Base-by-base conservation (phyloP, 1,140 invertebrate species). In the Bombus waltoni region DNA sequence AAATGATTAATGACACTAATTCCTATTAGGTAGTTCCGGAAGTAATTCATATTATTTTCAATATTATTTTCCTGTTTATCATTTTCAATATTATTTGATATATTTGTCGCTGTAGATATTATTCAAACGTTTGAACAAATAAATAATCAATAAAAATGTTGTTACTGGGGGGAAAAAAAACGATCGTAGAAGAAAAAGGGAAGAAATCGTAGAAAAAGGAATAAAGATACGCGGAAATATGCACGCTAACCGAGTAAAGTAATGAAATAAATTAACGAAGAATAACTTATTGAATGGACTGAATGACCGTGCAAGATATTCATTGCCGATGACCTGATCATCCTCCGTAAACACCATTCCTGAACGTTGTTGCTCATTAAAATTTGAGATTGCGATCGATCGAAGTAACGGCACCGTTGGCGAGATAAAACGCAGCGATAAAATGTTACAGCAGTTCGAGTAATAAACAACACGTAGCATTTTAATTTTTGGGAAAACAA, bases 351-450 rank as follows among this genome's bases (percentile, higher is more conserved):
- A 83, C 2, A 57, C 18, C 28, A 10, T 9, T 2, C 10, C 2
- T 2, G 9, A 44, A 28, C 32, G 73, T 38, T 22, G 40, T 15
- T 8, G 44, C 35, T 72, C 38, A 38, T 82, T 74, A 74, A 42
- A 78, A 40, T 44, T n/a, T 9, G 8, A 53, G 81, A 83, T 83
- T 40, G 35, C 3, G 15, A 81, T 81, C 38, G 40, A 73, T 28
- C 53, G 71, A 40, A 22, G 72, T 66, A 82, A 82, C 81, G 42
- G 72, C n/a, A 47, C 22, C 71, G 40, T 22, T 10, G 32, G 15
- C 15, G 15, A 38, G 40, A 75, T 75, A n/a, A 11, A 32, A 74
- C 28, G 6, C 22, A 13, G n/a, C 13, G 65, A 83, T 68, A 68
- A n/a, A 62, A 1, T 11, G n/a, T 32, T 53, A 68, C 42, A 32